Evolutionary conservation across 1,140 invertebrate genomes (phyloP).

Genomic region (Drepana arcuata): DNA sequence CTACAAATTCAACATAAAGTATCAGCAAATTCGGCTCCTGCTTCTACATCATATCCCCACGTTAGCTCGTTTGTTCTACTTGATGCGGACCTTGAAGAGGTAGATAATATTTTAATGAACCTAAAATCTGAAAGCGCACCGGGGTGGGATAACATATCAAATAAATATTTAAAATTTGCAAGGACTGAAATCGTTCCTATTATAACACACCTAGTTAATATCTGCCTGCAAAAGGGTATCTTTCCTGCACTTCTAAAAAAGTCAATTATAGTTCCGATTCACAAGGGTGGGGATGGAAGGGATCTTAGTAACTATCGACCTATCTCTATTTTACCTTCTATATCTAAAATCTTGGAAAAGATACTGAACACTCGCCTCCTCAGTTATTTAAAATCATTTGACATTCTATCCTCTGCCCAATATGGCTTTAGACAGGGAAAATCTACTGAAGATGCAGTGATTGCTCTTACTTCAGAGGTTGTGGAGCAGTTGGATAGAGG

Average conservation of each 20-base stretch:
- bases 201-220: neutral
- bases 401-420: neutral
- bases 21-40: neutral
- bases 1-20: neutral
- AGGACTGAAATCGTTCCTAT: neutral
- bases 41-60: neutral
- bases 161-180: constrained; percentile 5
- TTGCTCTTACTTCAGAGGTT: neutral
- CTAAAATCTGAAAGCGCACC: constrained; percentile 6
- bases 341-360: constrained; percentile 5
- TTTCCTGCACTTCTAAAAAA: neutral
- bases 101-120: constrained; percentile 1
- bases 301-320: constrained; percentile 1
- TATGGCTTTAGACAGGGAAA: constrained; percentile 2
- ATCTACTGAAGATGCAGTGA: constrained; percentile 5
- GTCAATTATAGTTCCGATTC: neutral
- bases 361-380: constrained; percentile 1
- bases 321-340: neutral
- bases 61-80: neutral
- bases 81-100: neutral
- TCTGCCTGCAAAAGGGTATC: neutral
- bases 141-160: constrained; percentile 13
- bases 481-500: neutral
- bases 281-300: neutral
- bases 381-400: neutral